phyloP scores from a whole-genome alignment of 2,113 vertebrate genomes.

The Muscicapa adusta region DNA sequence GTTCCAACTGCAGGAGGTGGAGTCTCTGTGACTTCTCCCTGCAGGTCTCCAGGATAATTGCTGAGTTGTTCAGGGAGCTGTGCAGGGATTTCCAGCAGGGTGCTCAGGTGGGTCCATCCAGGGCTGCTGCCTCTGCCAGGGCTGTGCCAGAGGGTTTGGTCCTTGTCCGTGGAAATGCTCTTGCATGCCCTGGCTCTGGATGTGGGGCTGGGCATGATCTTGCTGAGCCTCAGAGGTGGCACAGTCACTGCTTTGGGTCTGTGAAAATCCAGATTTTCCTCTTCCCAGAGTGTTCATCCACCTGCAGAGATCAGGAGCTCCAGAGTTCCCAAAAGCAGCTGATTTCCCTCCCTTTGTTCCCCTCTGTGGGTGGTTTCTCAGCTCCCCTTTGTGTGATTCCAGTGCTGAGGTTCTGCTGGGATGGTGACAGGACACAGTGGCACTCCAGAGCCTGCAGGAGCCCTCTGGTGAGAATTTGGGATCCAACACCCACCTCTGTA shows the following conservation, averaged over 20 bases:
- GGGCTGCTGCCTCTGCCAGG: not conserved
- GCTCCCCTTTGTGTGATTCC: not conserved
- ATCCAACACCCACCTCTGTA: accelerated
- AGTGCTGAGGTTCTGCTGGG: not conserved
- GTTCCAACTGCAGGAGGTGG: accelerated
- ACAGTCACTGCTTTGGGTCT: not conserved
- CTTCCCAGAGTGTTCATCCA: not conserved
- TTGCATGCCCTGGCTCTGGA: not conserved
- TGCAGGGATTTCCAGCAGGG: not conserved
- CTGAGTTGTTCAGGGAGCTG: not conserved
- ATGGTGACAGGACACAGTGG: not conserved
- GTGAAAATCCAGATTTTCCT: not conserved
- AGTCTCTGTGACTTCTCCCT: not conserved
- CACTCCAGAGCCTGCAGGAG: not conserved
- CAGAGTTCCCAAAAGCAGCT: not conserved
- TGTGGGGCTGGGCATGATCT: not conserved
- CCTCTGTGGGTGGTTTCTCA: not conserved
- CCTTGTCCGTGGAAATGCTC: not conserved
- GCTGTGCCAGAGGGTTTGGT: not conserved
- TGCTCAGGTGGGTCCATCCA: not conserved
- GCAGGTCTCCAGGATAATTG: not conserved
- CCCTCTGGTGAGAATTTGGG: not conserved
- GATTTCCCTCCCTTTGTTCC: not conserved
- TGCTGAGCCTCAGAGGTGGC: not conserved
- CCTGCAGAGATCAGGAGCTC: not conserved